Base-by-base conservation (phyloP, 2,888 invertebrate genomes). In the Meandrusa payeni region DNA sequence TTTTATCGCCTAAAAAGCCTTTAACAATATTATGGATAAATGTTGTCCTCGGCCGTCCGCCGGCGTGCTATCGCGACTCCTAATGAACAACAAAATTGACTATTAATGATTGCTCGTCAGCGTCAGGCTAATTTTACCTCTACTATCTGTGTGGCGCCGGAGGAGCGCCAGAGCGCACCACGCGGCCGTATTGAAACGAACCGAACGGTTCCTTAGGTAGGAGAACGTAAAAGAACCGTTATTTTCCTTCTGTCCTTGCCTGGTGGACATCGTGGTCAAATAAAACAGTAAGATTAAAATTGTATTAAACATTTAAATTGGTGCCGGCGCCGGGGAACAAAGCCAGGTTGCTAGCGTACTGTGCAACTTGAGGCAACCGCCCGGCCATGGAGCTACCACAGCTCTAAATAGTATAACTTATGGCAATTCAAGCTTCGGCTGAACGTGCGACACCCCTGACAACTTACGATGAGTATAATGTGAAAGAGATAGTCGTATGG, bases 71-170 rank as follows among this genome's bases (percentile, higher is more conserved):
- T 24, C 24, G 28, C 24, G 9, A 2, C 32, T 10, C 26, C 12
- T 47, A 47, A 45, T 45, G 50, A 45, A 51, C 48, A 50, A 50
- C 37, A 44, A 52, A n/a, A 55, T 46, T 34, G 41, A 7, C 49
- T 36, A 49, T 50, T 46, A 51, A 46, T 49, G 40, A 50, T 47
- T 38, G 23, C 28, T 11, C 29, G 38, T 37, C 47, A 48, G 42
- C 34, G 11, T 10, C 40, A 13, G 7, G 17, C 28, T 42, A 43
- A 43, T 32, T 43, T 43, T 43, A 38, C 38, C 20, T 37, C 22
- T n/a, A 7, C 37, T 37, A 22, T 32, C 37, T 29, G 4, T 1
- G 7, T n/a, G n/a, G n/a, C n/a, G n/a, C n/a, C n/a, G n/a, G n/a
- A n/a, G n/a, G n/a, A n/a, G n/a, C 11, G 17, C 13, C 6, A 17